Evolutionary conservation across 2,797 vertebrate species (phyloP), one percentile per base, ranked within the genome.

Genomic region (Lepidocolaptes lacrymiger): DNA sequence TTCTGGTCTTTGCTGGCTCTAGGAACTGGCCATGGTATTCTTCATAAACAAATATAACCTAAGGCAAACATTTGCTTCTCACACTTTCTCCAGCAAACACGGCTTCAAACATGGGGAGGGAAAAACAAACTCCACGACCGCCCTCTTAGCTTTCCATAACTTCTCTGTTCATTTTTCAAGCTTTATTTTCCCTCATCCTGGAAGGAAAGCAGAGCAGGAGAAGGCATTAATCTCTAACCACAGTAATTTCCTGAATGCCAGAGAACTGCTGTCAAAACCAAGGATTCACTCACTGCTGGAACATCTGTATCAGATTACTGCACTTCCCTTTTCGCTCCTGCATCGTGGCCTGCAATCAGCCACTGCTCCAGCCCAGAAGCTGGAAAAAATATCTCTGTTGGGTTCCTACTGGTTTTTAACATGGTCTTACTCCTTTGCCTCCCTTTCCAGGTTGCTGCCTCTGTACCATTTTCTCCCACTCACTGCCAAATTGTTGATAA

Each of bases 161-260:
- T 73, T 72, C 52, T 72, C 21, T 5, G 3, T 69, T 76, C 39
- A 24, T 84, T 87, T 91, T 46, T 80, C 54, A 2, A 82, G 69
- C 44, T 95, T 82, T 84, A 23, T 88, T 95, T 92, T 83, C 75
- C 82, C 55, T 75, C 54, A 3, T 78, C 62, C 89, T 88, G 49
- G 82, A 91, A 87, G 84, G 52, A 77, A 68, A 96, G 58, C 16
- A 14, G 54, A 83, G 91, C 55, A 91, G 87, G 48, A 75, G 79
- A 92, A 88, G 55, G 39, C 51, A 92, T 82, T 69, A 91, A n/a
- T 94, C 68, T 91, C 73, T 78, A 92, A 96, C 91, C 92, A 81
- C 92, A 96, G 62, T 3, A 71, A 94, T 94, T 95, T 97, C 95
- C 95, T 92, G 95, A 91, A 93, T 94, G 62, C 93, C 91, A 85